phyloP scores from a whole-genome alignment of 2,797 vertebrate species.

The Sebastes steindachneri region DNA sequence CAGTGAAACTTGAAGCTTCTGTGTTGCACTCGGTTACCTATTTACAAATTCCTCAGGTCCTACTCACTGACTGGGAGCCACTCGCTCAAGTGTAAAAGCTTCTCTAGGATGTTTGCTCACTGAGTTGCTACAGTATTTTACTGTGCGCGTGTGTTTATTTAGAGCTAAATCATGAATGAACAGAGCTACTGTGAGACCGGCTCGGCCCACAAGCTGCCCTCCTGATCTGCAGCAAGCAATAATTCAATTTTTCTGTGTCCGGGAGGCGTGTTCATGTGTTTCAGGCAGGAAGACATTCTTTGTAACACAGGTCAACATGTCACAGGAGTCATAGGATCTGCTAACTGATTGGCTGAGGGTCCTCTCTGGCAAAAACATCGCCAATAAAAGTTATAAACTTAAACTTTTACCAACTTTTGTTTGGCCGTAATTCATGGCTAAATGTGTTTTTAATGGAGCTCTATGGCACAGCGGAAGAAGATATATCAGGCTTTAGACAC shows the following conservation, averaged over 20 bases:
- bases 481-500: background rate
- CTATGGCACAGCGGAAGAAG: background rate
- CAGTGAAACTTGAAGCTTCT: background rate
- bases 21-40: background rate
- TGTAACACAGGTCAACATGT: background rate
- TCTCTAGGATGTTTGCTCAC: slow-evolving; percentile 11
- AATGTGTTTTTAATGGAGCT: too few species aligned
- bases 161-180: slow-evolving; percentile 38
- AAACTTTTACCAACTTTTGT: background rate
- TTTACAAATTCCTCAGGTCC: slow-evolving; percentile 5
- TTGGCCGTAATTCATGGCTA: background rate
- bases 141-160: slow-evolving; percentile 18
- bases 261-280: too few species aligned
- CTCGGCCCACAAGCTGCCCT: background rate
- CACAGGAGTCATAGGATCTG: background rate
- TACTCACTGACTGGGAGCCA: background rate
- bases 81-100: background rate
- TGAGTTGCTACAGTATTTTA: background rate
- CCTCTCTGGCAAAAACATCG: too few species aligned
- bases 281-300: too few species aligned
- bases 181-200: slow-evolving; percentile 1
- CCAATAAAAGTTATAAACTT: background rate
- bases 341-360: background rate
- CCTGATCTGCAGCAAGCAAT: background rate
- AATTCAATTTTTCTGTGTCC: too few species aligned